phyloP scores from a whole-genome alignment of 2,888 invertebrate genomes.

The Dolichopus griseipennis region DNA sequence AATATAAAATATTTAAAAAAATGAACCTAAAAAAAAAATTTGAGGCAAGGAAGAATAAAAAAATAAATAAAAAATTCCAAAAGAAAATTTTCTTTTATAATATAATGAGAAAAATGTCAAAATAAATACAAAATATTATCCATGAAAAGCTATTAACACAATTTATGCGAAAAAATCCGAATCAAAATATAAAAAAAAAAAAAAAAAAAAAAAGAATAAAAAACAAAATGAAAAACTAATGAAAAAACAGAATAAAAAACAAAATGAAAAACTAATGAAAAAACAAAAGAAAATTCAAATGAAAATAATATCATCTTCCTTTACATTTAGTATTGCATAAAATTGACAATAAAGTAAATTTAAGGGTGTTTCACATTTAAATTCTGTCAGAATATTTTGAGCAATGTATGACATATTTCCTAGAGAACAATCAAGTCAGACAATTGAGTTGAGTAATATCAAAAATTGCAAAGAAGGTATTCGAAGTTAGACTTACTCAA shows the following conservation, averaged over 20 bases:
- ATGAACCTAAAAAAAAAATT: background rate
- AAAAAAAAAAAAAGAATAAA: background rate
- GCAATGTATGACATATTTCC: too few relatives aligned
- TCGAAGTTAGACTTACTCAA: too few relatives aligned
- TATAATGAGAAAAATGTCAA: slow-evolving; percentile 2
- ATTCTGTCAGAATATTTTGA: too few relatives aligned
- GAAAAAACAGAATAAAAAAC: background rate
- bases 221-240: background rate
- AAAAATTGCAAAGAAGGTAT: too few relatives aligned
- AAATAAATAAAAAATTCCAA: background rate
- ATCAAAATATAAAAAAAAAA: background rate
- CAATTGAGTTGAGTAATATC: too few relatives aligned
- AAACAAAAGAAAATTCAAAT: too few relatives aligned
- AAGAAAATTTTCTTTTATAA: background rate
- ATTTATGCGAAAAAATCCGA: slow-evolving; percentile 4
- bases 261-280: background rate
- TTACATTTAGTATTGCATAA: background rate
- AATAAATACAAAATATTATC: slow-evolving; percentile 6
- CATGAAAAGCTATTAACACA: slow-evolving; percentile 6
- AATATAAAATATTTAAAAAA: background rate
- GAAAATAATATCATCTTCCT: too few relatives aligned
- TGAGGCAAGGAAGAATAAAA: background rate
- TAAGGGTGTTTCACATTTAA: too few relatives aligned
- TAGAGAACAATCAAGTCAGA: too few relatives aligned
- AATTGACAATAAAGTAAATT: background rate